Base-by-base conservation (phyloP, 2,797 vertebrate species). In the Acrossocheilus fasciatus region DNA sequence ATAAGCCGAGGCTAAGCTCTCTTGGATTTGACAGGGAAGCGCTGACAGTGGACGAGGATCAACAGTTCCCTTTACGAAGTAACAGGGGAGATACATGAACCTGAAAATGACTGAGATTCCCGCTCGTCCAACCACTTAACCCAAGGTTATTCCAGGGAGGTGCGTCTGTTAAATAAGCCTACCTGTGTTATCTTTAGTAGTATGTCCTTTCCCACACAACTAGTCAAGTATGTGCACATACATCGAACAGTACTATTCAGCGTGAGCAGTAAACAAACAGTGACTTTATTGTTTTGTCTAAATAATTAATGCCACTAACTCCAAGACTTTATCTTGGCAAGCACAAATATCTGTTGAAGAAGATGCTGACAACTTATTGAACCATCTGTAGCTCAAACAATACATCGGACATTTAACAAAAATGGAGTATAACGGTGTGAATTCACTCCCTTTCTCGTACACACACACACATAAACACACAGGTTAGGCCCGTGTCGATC, bases 241-340 rank as follows among this genome's bases (percentile, higher is more conserved):
- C 76, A 85, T 83, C 41, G n/a, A 26, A 69, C 59, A 77, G 36
- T 62, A 41, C 82, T 72, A 57, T 87, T 91, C 81, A 88, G 87
- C 84, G 81, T 81, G 77, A 84, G 41, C 81, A 88, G 83, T 88
- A 88, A 91, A 89, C 88, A 77, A 91, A 91, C 84, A 89, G 87
- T 88, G 80, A 81, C 87, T 89, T 30, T 87, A 64, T 89, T 73
- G 66, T 80, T 88, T 81, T 57, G 26, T 8, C 36, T 88, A 81
- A 91, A 91, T 89, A 77, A 89, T 91, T 91, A 69, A 89, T 75
- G 45, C 45, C 34, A 23, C 74, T 78, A 47, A 81, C 77, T n/a
- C 14, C 75, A 66, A 86, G 45, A 85, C 69, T 74, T 83, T 62
- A 83, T 76, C 69, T 81, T 30, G n/a, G 50, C 54, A 52, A 84